A percentile compares a stretch with the other conserved stretches of the same genome.
These are phyloP conservation scores for Craterocephalus amniculus DNA, from an alignment of 2,797 vertebrate genomes.

Conservation along the genomic window DNA sequence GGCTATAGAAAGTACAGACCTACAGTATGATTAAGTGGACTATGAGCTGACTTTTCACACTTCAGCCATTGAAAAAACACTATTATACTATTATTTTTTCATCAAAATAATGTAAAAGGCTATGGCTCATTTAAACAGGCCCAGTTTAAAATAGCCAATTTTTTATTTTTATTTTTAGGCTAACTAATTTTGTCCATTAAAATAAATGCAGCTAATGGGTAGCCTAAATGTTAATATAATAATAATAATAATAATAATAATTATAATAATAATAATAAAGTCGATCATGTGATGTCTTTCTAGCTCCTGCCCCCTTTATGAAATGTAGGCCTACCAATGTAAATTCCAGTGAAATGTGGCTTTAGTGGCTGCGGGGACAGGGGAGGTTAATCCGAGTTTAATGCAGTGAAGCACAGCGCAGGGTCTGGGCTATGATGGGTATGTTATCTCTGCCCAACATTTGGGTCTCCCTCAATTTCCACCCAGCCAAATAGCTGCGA, in stretches of 20 bases:
- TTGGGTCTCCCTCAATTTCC: constrained; percentile 97
- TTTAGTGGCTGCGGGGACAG: constrained; percentile 85
- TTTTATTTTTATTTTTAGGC: background rate
- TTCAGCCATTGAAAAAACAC: no score
- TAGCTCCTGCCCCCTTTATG: constrained; percentile 52
- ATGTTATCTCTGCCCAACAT: constrained; percentile 98
- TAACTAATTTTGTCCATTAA: background rate
- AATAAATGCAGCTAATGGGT: no score
- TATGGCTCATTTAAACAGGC: no score
- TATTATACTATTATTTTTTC: no score
- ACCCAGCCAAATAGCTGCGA: constrained; percentile 97
- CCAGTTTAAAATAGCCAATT: background rate
- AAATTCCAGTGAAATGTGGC: constrained; percentile 90
- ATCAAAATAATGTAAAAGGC: background rate
- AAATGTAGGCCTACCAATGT: constrained; percentile 85
- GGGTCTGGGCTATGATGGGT: constrained; percentile 92
- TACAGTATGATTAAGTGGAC: no score
- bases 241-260: constrained; percentile 36
- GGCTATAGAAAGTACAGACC: no score
- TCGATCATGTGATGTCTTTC: constrained; percentile 36
- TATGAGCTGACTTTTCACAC: no score
- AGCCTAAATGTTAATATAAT: constrained; percentile 1
- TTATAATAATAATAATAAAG: background rate
- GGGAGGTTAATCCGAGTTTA: constrained; percentile 99
- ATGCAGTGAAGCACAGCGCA: constrained; percentile 91